Conservation (phyloP, 2,113 vertebrate genomes). For the Calyptomena viridis region DNA sequence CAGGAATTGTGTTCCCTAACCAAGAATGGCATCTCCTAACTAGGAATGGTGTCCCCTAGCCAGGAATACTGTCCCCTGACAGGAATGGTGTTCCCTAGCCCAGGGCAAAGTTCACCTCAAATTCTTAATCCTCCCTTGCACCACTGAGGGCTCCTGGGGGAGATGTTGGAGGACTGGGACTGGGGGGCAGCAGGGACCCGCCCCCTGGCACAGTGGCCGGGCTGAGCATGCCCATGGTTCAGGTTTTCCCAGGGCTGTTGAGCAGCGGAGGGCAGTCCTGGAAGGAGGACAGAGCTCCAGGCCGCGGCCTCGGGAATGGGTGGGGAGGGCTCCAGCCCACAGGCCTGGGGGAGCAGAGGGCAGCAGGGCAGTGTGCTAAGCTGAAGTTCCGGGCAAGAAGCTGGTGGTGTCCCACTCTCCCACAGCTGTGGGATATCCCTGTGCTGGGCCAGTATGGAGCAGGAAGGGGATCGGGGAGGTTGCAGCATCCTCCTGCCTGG, state of each 20-base stretch:
- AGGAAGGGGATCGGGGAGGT: accelerated
- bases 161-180: background rate
- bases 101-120: background rate
- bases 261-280: accelerated
- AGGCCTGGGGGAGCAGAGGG: background rate
- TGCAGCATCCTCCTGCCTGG: background rate
- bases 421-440: background rate
- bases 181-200: background rate
- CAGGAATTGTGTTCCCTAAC: background rate
- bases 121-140: background rate
- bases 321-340: background rate
- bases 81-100: background rate
- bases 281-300: background rate
- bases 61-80: background rate
- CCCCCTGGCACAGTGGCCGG: accelerated
- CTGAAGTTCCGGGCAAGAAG: background rate
- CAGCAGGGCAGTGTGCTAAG: background rate
- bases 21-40: no score
- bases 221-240: accelerated
- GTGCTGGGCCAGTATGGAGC: background rate
- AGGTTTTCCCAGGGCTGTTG: accelerated
- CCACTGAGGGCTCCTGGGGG: accelerated
- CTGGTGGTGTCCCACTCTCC: background rate
- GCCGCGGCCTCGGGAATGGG: background rate
- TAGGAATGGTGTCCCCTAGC: background rate